Percentiles rank a stretch among this genome's conserved stretches.
Evolutionary conservation across 2,797 vertebrate genomes (phyloP).

Genomic region (Vultur gryphus): DNA sequence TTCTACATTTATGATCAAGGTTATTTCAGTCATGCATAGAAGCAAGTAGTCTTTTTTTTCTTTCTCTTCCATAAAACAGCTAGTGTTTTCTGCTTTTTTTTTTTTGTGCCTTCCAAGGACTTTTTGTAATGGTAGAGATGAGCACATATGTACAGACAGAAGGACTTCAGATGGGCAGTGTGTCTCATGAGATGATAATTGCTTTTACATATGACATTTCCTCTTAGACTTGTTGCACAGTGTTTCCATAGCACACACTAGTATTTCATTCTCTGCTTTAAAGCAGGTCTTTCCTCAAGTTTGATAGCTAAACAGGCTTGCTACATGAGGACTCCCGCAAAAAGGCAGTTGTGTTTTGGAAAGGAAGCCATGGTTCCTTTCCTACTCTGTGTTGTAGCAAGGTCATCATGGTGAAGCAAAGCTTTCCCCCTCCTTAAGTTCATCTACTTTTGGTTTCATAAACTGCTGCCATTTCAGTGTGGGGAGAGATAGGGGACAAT

Average conservation of each 20-base stretch:
- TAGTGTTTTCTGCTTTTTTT: background rate
- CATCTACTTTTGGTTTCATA: background rate
- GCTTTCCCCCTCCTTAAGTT: background rate
- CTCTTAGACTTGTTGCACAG: background rate
- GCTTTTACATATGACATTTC: background rate
- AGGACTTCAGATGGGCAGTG: background rate
- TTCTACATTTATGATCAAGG: background rate
- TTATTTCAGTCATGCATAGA: background rate
- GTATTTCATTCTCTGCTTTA: background rate
- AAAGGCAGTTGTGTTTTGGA: background rate
- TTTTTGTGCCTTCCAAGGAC: background rate
- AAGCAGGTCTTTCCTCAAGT: background rate
- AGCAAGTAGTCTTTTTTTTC: background rate
- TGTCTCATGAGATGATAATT: background rate
- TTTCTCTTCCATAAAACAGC: background rate
- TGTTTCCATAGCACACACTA: background rate
- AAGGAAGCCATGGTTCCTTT: background rate
- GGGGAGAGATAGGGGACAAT: background rate
- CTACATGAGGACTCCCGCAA: background rate
- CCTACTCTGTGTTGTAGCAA: background rate
- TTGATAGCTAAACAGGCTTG: background rate
- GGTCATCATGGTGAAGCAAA: background rate
- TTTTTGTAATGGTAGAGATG: background rate
- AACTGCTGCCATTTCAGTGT: background rate
- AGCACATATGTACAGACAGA: background rate